Evolutionary conservation across 2,888 invertebrate genomes (phyloP), one percentile per base, ranked within the genome.

Genomic region (Andrena dorsata): DNA sequence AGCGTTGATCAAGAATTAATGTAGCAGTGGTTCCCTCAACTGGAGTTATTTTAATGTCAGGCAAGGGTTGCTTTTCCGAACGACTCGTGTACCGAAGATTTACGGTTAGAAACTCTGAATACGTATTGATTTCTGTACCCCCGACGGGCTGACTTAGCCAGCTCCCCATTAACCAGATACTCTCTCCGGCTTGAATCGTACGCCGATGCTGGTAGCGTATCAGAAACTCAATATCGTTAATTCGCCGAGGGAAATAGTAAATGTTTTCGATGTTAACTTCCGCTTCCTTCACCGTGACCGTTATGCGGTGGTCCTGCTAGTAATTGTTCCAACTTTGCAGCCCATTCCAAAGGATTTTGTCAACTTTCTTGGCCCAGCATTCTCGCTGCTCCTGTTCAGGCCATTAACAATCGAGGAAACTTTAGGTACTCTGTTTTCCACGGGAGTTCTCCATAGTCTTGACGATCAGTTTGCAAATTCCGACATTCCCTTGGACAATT

Each of bases 101-200:
- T 70, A 70, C 61, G 75, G 68, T 63, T 66, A 78, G 79, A 63
- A 85, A 83, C 72, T 81, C 83, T 64, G 85, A 88, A 85, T 82
- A 63, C 82, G 77, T 88, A 89, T 89, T 83, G 89, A 89, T 89
- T 86, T 84, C 64, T 51, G 26, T 76, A 56, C 41, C 13, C n/a
- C 23, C 23, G 16, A 4, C n/a, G 20, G 16, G 68, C 26, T 35
- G 68, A 81, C 58, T 81, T 76, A 72, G 63, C 30, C 23, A 32
- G 53, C 63, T 71, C 30, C 82, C 69, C 75, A 82, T 80, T 60
- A 70, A 32, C 61, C 65, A 53, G 58, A 26, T n/a, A 76, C 56
- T 63, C 30, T 20, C 26, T 30, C 8, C 23, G 10, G 20, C 28
- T 76, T n/a, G 64, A 72, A 49, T 53, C 58, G n/a, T n/a, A 53